Evolutionary conservation across 2,113 vertebrate species (phyloP), one percentile per base, ranked within the genome.

Genomic region (Ardeotis arabs): DNA sequence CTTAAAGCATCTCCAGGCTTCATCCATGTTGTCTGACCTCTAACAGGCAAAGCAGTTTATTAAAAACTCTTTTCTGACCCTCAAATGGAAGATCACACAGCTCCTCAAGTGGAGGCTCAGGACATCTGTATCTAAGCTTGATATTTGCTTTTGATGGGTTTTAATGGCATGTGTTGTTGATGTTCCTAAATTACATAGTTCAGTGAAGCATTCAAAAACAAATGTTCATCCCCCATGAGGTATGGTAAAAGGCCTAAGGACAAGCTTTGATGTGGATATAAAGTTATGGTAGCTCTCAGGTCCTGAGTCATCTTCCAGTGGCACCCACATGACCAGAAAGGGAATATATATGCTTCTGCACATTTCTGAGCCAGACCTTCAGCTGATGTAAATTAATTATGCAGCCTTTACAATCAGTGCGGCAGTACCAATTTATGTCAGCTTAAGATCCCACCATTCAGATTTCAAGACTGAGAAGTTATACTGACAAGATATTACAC

Each of bases 211-310:
- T 76, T 91, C 69, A 70, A 14, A 74, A 83, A 50, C 79, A 92
- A 95, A 64, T 37, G 24, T 49, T 93, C 63, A 53, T 28, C 12
- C 47, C 31, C 22, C 56, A 63, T 17, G 69, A 37, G 53, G 27
- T 72, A 39, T 20, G 6, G 15, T 64, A n/a, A 73, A 73, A 68
- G 56, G 17, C 60, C 81, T 88, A 44, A 86, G 78, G 5, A 9
- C 18, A 67, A 80, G 27, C 73, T 98, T 92, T 96, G 95, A 97
- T 94, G 90, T 95, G 70, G 64, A 78, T 89, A 84, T 52, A 66
- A 77, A 97, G 16, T 60, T 37, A 68, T 49, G 50, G 69, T 58
- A 67, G 49, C 78, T 92, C 67, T 77, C 75, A 74, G 82, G 69
- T 93, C 91, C 76, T 35, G 59, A 94, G 81, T 90, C 70, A 44